Base-by-base conservation (phyloP, 2,113 vertebrate genomes). In the Rhombomys opimus region DNA sequence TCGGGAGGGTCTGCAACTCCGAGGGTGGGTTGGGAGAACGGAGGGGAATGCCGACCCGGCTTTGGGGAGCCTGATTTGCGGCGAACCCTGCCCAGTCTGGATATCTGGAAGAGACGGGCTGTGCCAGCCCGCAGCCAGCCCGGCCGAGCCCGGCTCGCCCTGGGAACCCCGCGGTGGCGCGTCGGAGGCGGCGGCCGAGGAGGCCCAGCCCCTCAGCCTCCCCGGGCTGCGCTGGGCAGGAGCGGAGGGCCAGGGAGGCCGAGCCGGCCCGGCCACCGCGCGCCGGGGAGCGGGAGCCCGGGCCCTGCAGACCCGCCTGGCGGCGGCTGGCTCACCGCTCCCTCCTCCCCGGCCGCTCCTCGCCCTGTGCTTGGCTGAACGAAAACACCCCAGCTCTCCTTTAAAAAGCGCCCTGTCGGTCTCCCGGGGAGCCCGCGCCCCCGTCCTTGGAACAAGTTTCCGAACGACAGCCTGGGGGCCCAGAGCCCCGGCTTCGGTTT, bases 111-210 rank as follows among this genome's bases (percentile, higher is more conserved):
- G 88, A 85, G 61, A 41, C 50, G 30, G 95, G 98, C 90, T 94
- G 97, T 89, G 97, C 94, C 94, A 95, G 95, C 61, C 15, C 52
- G 32, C 32, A 25, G 15, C 67, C 50, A 70, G 11, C 25, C 96
- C 59, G 73, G 73, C 22, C 8, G 12, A 63, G 61, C 10, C 2
- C 0, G 2, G 73, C 50, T 3, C 35, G 63, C 27, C 5, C 54
- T 63, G 77, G 88, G 30, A 46, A 52, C 75, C 12, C 72, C 80
- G 8, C 20, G 50, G 35, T 17, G 25, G 2, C 10, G 18, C 10
- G 4, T 25, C 2, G 27, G 38, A 52, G 90, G 41, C 61, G 22
- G 35, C 59, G 67, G 41, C 73, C 1, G 23, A 75, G 52, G 14
- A 61, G 67, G 61, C 65, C 72, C 11, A 1, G 32, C 0, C 25